Evolutionary conservation across 2,113 vertebrate species (phyloP), one percentile per base, ranked within the genome.

Genomic region (Carassius carassius): DNA sequence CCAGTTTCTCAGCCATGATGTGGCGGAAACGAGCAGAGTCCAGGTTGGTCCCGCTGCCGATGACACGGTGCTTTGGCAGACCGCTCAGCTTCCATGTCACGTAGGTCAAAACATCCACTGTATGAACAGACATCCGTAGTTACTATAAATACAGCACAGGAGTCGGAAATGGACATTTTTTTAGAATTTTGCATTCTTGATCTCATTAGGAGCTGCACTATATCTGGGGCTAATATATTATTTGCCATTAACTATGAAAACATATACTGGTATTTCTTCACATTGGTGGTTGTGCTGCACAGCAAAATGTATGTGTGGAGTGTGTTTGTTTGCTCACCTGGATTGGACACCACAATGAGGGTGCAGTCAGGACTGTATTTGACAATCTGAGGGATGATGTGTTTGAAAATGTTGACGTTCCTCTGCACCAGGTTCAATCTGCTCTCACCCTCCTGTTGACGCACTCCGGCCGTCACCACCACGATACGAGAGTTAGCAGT

Each of bases 81-180:
- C 98, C 97, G n/a, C 98, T 99, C 81, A 99, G 94, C 87, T 99
- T 99, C 98, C 98, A 99, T 51, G 98, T 98, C 60, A 99, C 96
- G 0, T 99, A 99, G 12, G 97, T 99, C 87, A 99, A 90, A 89
- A 99, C 95, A 54, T 99, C 98, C 90, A 99, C 98, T 99, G 89
- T 11, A 75, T 9, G 44, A 25, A 44, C n/a, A 37, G 41, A 74
- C 2, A 74, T 25, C 5, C 12, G 0, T 0, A 5, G 12, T 74
- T 47, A 74, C 13, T 16, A 13, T 5, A 1, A 23, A 49, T 74
- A 7, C 67, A 69, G 1, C 19, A 7, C 62, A 65, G 12, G 23
- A 29, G 3, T 1, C 12, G 25, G 60, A 63, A 63, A 56, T 19
- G 51, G 51, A 56, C 51, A 19, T n/a, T n/a, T n/a, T n/a, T 54